Evolutionary conservation across 2,888 invertebrate species (phyloP).

Genomic region (Heteropelma amictum): DNA sequence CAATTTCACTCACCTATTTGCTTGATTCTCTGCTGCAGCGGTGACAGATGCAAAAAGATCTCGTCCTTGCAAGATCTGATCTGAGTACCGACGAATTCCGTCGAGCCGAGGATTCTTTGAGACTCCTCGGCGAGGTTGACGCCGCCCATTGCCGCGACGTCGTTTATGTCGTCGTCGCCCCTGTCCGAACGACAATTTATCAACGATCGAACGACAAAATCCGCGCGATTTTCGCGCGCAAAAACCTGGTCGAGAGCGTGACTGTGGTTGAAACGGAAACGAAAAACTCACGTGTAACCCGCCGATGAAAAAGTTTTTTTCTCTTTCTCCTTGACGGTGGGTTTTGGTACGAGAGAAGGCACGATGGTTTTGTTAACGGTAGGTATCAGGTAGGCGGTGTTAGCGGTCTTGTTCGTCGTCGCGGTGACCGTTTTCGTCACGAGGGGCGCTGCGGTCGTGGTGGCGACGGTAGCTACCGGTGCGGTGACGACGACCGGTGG

Average conservation of each 20-base stretch:
- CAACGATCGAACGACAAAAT: conserved; percentile 38
- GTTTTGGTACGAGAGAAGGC: conserved; percentile 80
- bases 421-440: conserved; percentile 70
- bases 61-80: conserved; percentile 95
- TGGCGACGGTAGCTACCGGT: conserved; percentile 52
- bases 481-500: not conserved
- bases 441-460: conserved; percentile 73
- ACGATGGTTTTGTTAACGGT: conserved; percentile 80
- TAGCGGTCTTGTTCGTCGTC: conserved; percentile 72
- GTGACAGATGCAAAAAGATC: conserved; percentile 87
- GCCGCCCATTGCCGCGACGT: conserved; percentile 99
- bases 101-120: conserved; percentile 94
- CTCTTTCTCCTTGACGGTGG: conserved; percentile 87
- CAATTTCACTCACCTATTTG: conserved; percentile 83
- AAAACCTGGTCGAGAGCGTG: too few relatives aligned
- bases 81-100: conserved; percentile 93
- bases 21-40: conserved; percentile 88
- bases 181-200: conserved; percentile 69
- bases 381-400: conserved; percentile 73
- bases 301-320: conserved; percentile 84
- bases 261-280: not conserved
- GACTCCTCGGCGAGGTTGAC: conserved; percentile 98
- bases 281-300: conserved; percentile 77
- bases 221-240: too few relatives aligned
- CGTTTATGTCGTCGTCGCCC: conserved; percentile 98